These are phyloP conservation scores for Argyra leucocephala DNA, from an alignment of 2,888 invertebrate species.

Conservation along the genomic window DNA sequence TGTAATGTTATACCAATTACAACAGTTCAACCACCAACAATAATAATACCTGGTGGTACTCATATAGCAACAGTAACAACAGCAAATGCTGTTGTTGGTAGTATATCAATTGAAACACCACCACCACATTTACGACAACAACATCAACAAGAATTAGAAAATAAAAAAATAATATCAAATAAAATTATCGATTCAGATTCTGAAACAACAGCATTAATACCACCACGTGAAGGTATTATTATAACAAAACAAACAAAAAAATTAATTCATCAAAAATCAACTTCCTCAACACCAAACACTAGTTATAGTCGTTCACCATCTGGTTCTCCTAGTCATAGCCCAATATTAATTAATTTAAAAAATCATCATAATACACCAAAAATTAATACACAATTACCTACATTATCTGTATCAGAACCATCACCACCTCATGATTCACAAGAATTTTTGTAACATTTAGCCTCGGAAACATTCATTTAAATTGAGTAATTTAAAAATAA, in stretches of 20 bases:
- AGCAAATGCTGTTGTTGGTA: conserved; percentile 37
- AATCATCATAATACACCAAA: conserved; percentile 32
- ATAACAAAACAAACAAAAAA: conserved; percentile 25
- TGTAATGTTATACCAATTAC: neutral
- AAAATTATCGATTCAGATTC: neutral
- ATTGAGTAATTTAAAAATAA: conserved; percentile 15
- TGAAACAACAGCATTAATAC: conserved; percentile 15
- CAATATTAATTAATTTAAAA: conserved; percentile 31
- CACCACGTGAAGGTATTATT: conserved; percentile 24
- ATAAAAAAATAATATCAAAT: neutral
- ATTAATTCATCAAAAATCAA: conserved; percentile 19
- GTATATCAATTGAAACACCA: conserved; percentile 41
- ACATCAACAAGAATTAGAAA: conserved; percentile 20
- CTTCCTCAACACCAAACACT: conserved; percentile 33
- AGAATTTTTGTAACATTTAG: conserved; percentile 44
- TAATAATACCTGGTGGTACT: conserved; percentile 27
- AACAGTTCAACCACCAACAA: conserved; percentile 24
- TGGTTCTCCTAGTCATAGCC: conserved; percentile 34
- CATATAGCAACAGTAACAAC: conserved; percentile 31
- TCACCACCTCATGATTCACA: conserved; percentile 64
- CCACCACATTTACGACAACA: conserved; percentile 33
- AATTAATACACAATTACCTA: conserved; percentile 52
- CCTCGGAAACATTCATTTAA: conserved; percentile 45
- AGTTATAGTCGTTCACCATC: conserved; percentile 26
- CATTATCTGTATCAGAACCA: conserved; percentile 69